These are phyloP conservation scores for Pantherophis guttatus DNA, from an alignment of 2,113 vertebrate species.

Conservation along the genomic window DNA sequence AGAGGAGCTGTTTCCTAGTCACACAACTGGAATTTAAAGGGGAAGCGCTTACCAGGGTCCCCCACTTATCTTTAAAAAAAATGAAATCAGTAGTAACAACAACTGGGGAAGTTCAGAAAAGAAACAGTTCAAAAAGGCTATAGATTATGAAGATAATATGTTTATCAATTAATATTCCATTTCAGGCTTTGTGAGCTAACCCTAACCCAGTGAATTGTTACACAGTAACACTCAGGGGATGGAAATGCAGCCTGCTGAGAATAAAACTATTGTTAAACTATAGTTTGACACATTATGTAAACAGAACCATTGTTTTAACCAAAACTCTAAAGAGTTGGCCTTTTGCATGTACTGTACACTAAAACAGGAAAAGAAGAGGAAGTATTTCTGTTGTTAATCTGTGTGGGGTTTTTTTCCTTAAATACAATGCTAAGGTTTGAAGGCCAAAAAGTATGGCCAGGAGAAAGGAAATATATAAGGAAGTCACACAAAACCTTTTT, in stretches of 20 bases:
- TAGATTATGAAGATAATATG: neutral
- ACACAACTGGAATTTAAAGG: conserved; percentile 77
- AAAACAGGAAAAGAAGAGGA: neutral
- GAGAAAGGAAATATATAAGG: neutral
- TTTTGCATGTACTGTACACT: neutral
- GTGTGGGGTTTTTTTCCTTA: neutral
- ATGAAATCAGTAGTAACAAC: neutral
- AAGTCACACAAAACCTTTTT: neutral
- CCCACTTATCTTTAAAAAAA: neutral
- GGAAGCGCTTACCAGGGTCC: conserved; percentile 52
- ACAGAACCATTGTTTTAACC: neutral
- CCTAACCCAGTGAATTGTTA: neutral
- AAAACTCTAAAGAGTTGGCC: neutral
- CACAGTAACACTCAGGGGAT: conserved; percentile 42
- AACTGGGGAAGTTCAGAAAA: conserved; percentile 37
- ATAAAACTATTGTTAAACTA: neutral
- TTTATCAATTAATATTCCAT: fast-evolving
- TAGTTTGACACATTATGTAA: neutral
- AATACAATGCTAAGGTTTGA: neutral
- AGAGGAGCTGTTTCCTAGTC: conserved; percentile 66
- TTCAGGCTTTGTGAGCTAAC: conserved; percentile 18
- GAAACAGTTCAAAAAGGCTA: neutral
- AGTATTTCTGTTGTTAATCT: neutral
- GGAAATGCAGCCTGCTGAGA: neutral
- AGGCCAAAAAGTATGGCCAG: neutral